phyloP scores from a whole-genome alignment of 2,888 invertebrate species.

The Caenorhabditis virilis region DNA sequence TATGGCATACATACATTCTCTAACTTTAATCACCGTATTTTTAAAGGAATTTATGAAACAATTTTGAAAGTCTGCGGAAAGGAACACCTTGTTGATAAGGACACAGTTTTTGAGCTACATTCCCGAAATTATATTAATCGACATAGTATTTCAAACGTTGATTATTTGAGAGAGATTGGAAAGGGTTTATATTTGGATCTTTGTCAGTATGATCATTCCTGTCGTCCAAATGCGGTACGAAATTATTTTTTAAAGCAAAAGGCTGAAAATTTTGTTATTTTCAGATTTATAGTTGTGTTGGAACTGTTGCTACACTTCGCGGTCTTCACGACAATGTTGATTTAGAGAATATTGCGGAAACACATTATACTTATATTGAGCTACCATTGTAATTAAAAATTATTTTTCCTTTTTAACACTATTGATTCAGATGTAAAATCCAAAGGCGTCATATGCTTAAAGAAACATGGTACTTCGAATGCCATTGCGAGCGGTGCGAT shows the following conservation, averaged over 20 bases:
- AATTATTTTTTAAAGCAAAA: no score
- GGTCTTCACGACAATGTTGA: slow-evolving; percentile 57
- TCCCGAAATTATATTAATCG: slow-evolving; percentile 68
- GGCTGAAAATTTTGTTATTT: neutral
- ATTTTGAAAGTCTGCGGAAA: slow-evolving; percentile 55
- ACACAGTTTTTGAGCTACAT: slow-evolving; percentile 66
- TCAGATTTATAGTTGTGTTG: slow-evolving; percentile 62
- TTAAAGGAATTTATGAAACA: slow-evolving; percentile 57
- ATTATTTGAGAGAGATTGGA: slow-evolving; percentile 66
- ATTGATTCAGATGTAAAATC: slow-evolving; percentile 36
- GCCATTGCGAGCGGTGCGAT: slow-evolving; percentile 64
- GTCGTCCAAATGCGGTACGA: slow-evolving; percentile 62
- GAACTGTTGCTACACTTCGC: slow-evolving; percentile 59
- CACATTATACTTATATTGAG: slow-evolving; percentile 68
- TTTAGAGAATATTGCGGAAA: slow-evolving; percentile 56
- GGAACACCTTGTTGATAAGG: slow-evolving; percentile 56
- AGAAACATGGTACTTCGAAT: slow-evolving; percentile 68
- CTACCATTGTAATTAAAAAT: slow-evolving; percentile 46
- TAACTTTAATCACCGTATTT: no score
- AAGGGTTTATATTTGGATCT: slow-evolving; percentile 68
- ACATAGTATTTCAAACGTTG: slow-evolving; percentile 66
- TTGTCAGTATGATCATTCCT: slow-evolving; percentile 68
- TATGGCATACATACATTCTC: no score
- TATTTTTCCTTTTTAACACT: neutral
- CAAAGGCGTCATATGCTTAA: slow-evolving; percentile 59